Conservation (phyloP, 2,797 vertebrate species). For the Gila robusta region DNA sequence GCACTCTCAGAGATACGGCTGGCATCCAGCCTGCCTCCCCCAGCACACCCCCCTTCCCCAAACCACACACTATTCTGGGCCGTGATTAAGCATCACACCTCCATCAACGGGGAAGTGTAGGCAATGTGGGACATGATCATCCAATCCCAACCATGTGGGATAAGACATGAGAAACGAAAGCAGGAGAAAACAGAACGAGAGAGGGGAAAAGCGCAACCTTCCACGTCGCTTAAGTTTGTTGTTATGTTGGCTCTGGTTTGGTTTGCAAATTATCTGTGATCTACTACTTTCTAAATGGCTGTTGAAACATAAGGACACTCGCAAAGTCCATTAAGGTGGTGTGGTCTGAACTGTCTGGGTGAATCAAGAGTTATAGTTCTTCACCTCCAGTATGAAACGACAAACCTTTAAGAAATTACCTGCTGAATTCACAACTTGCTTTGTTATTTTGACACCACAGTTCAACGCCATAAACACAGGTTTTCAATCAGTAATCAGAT, state of each 20-base stretch:
- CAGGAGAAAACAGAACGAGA: conserved; percentile 26
- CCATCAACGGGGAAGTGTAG: conserved; percentile 42
- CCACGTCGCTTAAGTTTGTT: conserved; percentile 18
- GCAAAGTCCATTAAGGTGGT: not conserved
- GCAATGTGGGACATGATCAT: conserved; percentile 53
- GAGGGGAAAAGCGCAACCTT: conserved; percentile 23
- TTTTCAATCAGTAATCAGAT: not conserved
- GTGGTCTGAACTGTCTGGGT: not conserved
- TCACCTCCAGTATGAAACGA: not conserved
- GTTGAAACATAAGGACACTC: not conserved
- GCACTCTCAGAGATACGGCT: conserved; percentile 46
- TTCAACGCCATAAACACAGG: not conserved
- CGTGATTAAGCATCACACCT: conserved; percentile 57
- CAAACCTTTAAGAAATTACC: not conserved
- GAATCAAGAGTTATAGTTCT: not conserved
- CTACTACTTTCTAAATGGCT: conserved; percentile 8
- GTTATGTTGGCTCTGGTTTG: conserved; percentile 38
- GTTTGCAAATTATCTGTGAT: conserved; percentile 23
- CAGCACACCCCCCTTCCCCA: conserved; percentile 13
- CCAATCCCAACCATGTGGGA: conserved; percentile 41
- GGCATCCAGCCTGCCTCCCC: conserved; percentile 52
- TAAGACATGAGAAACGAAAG: conserved; percentile 34
- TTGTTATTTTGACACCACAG: not conserved
- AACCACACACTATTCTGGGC: conserved; percentile 58
- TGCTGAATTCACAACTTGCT: not conserved